Percentiles rank a stretch among this genome's conserved stretches.
These are phyloP conservation scores for Chlamydotis undulata DNA, from an alignment of 2,113 vertebrate species.

Conservation along the genomic window DNA sequence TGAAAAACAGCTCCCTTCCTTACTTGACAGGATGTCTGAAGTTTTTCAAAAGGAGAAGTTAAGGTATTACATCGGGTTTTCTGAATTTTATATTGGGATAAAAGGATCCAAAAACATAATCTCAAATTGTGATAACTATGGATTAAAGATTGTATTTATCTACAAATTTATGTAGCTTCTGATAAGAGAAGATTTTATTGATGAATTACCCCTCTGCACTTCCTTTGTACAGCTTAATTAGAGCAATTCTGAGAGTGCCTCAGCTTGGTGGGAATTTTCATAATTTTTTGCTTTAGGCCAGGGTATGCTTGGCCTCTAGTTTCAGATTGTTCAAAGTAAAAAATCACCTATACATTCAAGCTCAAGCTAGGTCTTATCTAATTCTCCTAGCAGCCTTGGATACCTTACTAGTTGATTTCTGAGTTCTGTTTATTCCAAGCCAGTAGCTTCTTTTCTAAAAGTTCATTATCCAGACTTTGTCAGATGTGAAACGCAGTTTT, in stretches of 20 bases:
- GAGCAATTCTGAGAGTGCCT: background rate
- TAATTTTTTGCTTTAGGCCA: background rate
- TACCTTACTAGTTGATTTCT: background rate
- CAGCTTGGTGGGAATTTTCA: background rate
- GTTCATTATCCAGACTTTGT: background rate
- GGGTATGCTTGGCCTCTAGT: background rate
- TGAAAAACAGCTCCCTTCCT: background rate
- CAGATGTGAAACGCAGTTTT: background rate
- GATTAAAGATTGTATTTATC: background rate
- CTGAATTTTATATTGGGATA: background rate
- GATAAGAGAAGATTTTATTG: background rate
- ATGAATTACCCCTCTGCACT: background rate
- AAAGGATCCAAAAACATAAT: background rate
- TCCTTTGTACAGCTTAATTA: background rate
- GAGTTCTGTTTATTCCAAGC: background rate
- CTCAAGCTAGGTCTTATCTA: background rate
- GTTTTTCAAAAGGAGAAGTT: background rate
- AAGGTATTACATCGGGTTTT: background rate
- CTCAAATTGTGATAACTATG: background rate
- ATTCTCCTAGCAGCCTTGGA: background rate
- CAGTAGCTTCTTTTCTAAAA: background rate
- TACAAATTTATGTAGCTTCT: background rate
- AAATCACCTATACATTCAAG: background rate
- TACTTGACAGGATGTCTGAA: background rate
- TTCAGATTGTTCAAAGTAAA: background rate